Evolutionary conservation across 1,140 invertebrate genomes (phyloP), one percentile per base, ranked within the genome.

Genomic region (Lepidotrigona ventralis): DNA sequence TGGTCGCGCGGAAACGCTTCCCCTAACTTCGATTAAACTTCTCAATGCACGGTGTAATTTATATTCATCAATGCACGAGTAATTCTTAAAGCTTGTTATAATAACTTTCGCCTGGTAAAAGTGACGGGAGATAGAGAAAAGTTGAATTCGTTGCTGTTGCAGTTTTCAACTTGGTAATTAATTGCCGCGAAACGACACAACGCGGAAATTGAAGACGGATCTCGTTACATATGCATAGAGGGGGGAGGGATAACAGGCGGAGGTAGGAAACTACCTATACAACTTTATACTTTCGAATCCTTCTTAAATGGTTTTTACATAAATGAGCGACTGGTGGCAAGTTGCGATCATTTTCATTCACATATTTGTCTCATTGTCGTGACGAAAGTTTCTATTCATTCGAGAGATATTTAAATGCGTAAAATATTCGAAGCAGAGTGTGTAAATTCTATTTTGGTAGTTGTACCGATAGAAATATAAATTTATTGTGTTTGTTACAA

Each of bases 21-120:
- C n/a, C 23, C 15, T 17, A 68, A 81, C 54, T 75, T n/a, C 46
- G 71, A 66, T 74, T 63, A 58, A 81, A 81, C 51, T 72, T 80
- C 51, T 29, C 60, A n/a, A 68, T 75, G 60, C 51, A n/a, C 66
- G 11, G 1, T 64, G 51, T 26, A 75, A 81, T 81, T 81, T 75
- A 39, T 74, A 64, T 75, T 74, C 60, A 73, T 81, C 72, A 66
- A 66, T 66, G 71, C 54, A 39, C 26, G 46, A 64, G 71, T n/a
- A 81, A 66, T 64, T 68, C 60, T 39, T 19, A 29, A 75, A 66
- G 60, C 73, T 60, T 60, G 56, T 75, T 75, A 75, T 60, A 75
- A 75, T 75, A 75, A 75, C 54, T 75, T 81, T 81, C 29, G 58
- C 19, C 39, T 12, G 12, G 29, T 5, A 60, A 51, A 71, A 80